These are phyloP conservation scores for Mus minutoides DNA, from an alignment of 2,797 vertebrate genomes.

Conservation along the genomic window DNA sequence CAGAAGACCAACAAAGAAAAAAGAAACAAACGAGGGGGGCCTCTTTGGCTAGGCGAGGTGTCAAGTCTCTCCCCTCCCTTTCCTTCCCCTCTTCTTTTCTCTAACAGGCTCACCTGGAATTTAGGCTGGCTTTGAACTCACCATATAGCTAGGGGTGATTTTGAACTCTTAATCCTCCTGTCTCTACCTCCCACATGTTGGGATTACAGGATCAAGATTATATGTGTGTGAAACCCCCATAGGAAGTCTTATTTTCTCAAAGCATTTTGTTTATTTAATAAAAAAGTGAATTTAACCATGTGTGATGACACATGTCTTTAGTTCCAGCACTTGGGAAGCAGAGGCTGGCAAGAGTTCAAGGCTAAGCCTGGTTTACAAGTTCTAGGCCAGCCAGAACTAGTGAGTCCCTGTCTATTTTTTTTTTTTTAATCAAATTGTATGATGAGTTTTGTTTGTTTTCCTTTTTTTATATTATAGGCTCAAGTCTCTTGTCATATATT, in stretches of 20 bases:
- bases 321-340: neutral
- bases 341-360: too few relatives aligned
- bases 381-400: neutral
- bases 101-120: neutral
- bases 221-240: neutral
- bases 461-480: constrained; percentile 13
- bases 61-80: neutral
- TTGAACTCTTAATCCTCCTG: neutral
- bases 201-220: neutral
- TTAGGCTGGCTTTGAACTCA: neutral
- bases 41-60: neutral
- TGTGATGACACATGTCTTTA: neutral
- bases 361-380: too few relatives aligned
- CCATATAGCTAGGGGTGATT: neutral
- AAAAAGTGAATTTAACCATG: constrained; percentile 5
- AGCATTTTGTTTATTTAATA: constrained; percentile 3
- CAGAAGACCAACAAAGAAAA: neutral
- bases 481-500: constrained; percentile 32
- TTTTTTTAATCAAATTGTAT: neutral
- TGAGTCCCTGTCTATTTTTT: neutral
- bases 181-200: neutral
- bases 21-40: neutral
- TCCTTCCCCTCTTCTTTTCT: neutral
- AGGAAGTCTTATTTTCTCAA: neutral
- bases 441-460: neutral